Evolutionary conservation across 2,888 invertebrate genomes (phyloP).

Genomic region (Synanthedon myopaeformis): DNA sequence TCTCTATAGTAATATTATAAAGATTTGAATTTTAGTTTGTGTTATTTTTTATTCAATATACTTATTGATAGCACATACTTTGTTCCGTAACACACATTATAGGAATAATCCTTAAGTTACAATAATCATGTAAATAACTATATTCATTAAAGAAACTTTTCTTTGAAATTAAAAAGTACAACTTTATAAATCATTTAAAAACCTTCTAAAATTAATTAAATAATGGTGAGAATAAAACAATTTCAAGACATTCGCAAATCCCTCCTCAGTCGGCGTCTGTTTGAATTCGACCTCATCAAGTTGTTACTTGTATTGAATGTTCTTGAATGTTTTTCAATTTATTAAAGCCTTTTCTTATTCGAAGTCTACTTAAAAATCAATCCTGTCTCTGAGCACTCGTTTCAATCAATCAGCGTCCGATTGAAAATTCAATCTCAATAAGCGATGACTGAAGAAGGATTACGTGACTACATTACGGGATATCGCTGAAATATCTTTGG

Average conservation of each 20-base stretch:
- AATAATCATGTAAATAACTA: no score
- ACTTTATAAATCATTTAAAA: no score
- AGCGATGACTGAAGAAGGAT: slow-evolving; percentile 53
- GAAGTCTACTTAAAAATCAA: slow-evolving; percentile 58
- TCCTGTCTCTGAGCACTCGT: slow-evolving; percentile 39
- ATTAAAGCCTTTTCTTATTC: slow-evolving; percentile 48
- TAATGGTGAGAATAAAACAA: no score
- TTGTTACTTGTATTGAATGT: slow-evolving; percentile 48
- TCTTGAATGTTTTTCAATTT: slow-evolving; percentile 47
- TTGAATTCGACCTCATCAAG: slow-evolving; percentile 42
- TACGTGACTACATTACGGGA: slow-evolving; percentile 52
- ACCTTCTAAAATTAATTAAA: no score
- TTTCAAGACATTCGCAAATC: slow-evolving; percentile 23
- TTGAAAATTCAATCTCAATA: slow-evolving; percentile 61
- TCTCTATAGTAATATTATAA: no score
- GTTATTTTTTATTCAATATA: slow-evolving; percentile 7
- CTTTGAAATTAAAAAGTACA: no score
- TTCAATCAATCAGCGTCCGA: slow-evolving; percentile 62
- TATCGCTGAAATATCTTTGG: slow-evolving; percentile 24
- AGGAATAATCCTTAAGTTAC: no score
- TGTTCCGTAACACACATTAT: no score
- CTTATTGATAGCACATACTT: slow-evolving; percentile 5
- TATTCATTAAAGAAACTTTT: no score
- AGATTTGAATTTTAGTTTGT: no score
- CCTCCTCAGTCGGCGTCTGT: slow-evolving; percentile 34